Percentiles rank a stretch among this genome's conserved stretches.
phyloP scores from a whole-genome alignment of 2,113 vertebrate species.

The Symphodus melops region DNA sequence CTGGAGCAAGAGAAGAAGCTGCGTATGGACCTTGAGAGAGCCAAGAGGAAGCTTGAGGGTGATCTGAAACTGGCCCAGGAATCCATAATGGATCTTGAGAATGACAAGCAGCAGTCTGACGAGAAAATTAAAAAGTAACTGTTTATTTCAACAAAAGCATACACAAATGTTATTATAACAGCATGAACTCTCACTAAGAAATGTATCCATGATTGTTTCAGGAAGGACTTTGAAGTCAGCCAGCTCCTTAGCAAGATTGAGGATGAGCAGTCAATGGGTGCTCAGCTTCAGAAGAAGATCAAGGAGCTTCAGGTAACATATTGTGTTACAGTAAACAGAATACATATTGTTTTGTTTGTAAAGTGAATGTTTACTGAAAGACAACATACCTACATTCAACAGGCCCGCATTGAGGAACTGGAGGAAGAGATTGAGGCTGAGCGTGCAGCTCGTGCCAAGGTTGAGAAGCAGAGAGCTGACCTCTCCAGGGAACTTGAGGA shows the following conservation, averaged over 20 bases:
- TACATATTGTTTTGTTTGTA: background rate
- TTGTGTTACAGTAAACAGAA: background rate
- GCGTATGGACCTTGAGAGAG: conserved; percentile 86
- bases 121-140: conserved; percentile 68
- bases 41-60: conserved; percentile 78
- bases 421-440: conserved; percentile 83
- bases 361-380: background rate
- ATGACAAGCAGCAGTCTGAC: conserved; percentile 73
- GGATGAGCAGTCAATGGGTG: conserved; percentile 70
- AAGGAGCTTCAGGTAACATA: conserved; percentile 67
- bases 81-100: conserved; percentile 77
- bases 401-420: conserved; percentile 82
- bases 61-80: conserved; percentile 78
- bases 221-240: conserved; percentile 71
- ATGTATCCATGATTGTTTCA: background rate
- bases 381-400: conserved; percentile 6
- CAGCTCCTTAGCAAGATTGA: conserved; percentile 70
- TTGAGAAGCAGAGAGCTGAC: conserved; percentile 89
- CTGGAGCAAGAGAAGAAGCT: conserved; percentile 90
- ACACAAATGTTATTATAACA: background rate
- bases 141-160: conserved; percentile 1
- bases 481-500: conserved; percentile 91
- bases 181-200: background rate
- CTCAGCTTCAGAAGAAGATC: conserved; percentile 74
- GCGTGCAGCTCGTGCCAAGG: conserved; percentile 81